Evolutionary conservation across 2,888 invertebrate genomes (phyloP).

Genomic region (Lacanobia wlatinum): DNA sequence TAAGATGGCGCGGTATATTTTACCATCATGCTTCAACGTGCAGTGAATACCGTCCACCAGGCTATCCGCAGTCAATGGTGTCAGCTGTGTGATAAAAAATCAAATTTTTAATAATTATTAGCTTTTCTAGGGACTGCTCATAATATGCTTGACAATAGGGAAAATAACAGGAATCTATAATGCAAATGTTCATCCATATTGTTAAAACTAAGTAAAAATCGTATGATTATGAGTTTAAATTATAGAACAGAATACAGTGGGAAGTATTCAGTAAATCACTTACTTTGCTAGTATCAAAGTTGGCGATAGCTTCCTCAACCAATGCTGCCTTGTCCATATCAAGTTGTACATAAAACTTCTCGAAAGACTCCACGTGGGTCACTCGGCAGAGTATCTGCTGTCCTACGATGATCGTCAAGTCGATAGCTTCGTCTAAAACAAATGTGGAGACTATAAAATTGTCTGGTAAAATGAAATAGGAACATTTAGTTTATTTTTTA

Average conservation of each 20-base stretch:
- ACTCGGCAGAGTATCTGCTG: slow-evolving; percentile 86
- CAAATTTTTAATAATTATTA: too few species aligned
- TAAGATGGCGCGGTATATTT: slow-evolving; percentile 85
- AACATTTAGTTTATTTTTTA: too few species aligned
- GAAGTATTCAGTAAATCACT: slow-evolving; percentile 45
- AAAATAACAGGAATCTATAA: too few species aligned
- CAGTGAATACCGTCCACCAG: slow-evolving; percentile 84
- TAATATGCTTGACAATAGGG: too few species aligned
- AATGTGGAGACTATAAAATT: neutral
- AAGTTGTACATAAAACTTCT: slow-evolving; percentile 83
- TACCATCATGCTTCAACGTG: slow-evolving; percentile 81
- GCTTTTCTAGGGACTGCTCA: too few species aligned
- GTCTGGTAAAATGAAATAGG: neutral
- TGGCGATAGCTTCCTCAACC: slow-evolving; percentile 83
- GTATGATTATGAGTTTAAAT: too few species aligned
- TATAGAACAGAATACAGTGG: too few species aligned
- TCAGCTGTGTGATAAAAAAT: slow-evolving; percentile 73
- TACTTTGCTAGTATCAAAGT: slow-evolving; percentile 79
- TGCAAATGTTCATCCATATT: too few species aligned
- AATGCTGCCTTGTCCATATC: slow-evolving; percentile 84
- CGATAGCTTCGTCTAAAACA: slow-evolving; percentile 86
- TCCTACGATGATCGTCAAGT: slow-evolving; percentile 85
- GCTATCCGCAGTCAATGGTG: slow-evolving; percentile 77
- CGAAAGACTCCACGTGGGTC: slow-evolving; percentile 84
- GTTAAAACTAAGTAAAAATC: too few species aligned